These are phyloP conservation scores for Blera fallax DNA, from an alignment of 2,888 invertebrate species.

Conservation along the genomic window DNA sequence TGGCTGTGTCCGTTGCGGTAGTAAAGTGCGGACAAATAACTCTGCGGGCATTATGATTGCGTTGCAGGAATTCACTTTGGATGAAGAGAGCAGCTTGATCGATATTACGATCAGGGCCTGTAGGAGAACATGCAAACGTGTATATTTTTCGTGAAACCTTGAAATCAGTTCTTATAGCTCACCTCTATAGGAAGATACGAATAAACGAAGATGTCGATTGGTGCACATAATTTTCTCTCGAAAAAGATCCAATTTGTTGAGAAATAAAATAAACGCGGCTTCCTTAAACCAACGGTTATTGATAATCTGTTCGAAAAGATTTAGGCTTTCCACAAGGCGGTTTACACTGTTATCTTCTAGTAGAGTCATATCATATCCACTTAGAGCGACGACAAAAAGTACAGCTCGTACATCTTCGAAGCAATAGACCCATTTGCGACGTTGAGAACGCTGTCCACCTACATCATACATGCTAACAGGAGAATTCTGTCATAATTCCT, in stretches of 20 bases:
- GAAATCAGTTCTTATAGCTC: slow-evolving; percentile 40
- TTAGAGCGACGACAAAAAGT: slow-evolving; percentile 85
- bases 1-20: slow-evolving; percentile 86
- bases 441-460: slow-evolving; percentile 86
- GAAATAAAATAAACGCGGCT: slow-evolving; percentile 85
- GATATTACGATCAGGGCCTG: slow-evolving; percentile 85
- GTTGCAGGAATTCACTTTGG: slow-evolving; percentile 84
- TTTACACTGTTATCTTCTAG: slow-evolving; percentile 85
- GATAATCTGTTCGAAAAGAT: slow-evolving; percentile 85
- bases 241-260: slow-evolving; percentile 86
- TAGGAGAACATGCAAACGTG: neutral
- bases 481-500: neutral
- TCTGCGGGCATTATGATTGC: slow-evolving; percentile 84
- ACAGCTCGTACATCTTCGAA: slow-evolving; percentile 86
- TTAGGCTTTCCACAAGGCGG: slow-evolving; percentile 85
- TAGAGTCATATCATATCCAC: slow-evolving; percentile 86
- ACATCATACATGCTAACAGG: slow-evolving; percentile 85
- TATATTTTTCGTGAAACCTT: too few species aligned
- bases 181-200: slow-evolving; percentile 85
- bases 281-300: slow-evolving; percentile 86
- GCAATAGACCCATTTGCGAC: slow-evolving; percentile 87
- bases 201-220: slow-evolving; percentile 84
- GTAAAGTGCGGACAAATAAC: slow-evolving; percentile 86
- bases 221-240: slow-evolving; percentile 86
- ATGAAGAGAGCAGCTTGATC: slow-evolving; percentile 85